phyloP scores from a whole-genome alignment of 2,888 invertebrate species.

The Gisinianus flammeolus region DNA sequence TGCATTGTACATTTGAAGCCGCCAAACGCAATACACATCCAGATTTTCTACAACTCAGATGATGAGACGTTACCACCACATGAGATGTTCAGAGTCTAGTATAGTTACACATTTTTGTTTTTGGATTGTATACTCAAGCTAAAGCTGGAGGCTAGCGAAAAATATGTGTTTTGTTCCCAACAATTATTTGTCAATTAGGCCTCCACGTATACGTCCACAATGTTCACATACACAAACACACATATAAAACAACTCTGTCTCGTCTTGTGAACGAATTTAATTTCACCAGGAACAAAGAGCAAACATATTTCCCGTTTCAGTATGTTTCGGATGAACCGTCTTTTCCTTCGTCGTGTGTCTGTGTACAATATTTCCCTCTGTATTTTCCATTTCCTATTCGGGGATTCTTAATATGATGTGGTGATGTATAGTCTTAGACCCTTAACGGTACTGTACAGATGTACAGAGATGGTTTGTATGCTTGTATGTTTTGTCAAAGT shows the following conservation, averaged over 20 bases:
- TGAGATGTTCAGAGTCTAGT: too few species aligned
- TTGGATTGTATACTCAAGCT: too few species aligned
- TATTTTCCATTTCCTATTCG: background rate
- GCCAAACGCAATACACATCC: too few species aligned
- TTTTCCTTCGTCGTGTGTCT: background rate
- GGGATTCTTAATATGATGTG: background rate
- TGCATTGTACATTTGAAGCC: too few species aligned
- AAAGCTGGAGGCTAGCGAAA: slow-evolving; percentile 16
- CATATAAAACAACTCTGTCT: background rate
- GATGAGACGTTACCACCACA: too few species aligned
- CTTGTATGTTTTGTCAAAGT: slow-evolving; percentile 2
- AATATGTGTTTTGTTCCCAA: slow-evolving; percentile 30
- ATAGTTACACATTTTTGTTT: too few species aligned
- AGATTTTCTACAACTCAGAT: too few species aligned
- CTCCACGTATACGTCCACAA: background rate
- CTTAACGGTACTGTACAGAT: background rate
- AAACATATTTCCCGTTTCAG: slow-evolving; percentile 11
- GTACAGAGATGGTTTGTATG: background rate
- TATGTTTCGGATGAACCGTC: background rate
- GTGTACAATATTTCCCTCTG: too few species aligned
- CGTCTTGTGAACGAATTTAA: slow-evolving; percentile 18
- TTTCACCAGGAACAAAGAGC: slow-evolving; percentile 21
- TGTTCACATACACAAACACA: background rate
- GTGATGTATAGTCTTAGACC: background rate
- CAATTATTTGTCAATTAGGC: slow-evolving; percentile 48